Evolutionary conservation across 1,140 invertebrate species (phyloP), one percentile per base, ranked within the genome.

Genomic region (Drosophila ironensis): DNA sequence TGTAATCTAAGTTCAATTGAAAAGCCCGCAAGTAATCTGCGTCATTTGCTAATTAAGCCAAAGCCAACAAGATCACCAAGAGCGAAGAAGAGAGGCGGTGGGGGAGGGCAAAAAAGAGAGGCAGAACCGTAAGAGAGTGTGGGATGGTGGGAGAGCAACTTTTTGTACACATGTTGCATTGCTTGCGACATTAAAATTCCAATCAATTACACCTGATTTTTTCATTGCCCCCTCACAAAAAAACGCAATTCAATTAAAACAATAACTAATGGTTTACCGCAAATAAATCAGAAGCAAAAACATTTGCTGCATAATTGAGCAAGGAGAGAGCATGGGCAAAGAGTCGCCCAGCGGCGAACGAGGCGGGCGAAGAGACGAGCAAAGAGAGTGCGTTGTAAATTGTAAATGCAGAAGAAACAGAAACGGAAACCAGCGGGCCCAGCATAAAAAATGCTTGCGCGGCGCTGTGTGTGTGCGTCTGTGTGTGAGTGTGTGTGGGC

Each of bases 211-310:
- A 35, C 12, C 20, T 14, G 30, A 59, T 60, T 76, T 82, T 82
- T 72, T 63, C 52, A 46, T 59, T 30, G 35, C 45, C 42, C 64
- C 48, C 53, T 48, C 56, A 56, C 42, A 61, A 59, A 63, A 61
- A 84, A 84, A 60, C 51, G 42, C 25, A 71, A 67, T 72, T 44
- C 40, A 71, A 67, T 71, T 86, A 52, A 57, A 78, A 74, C 70
- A 82, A 78, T 66, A 78, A 72, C 50, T 50, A 66, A 70, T 57
- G 74, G 73, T 53, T 66, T 71, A 68, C 54, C 70, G 53, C 78
- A 71, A 78, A 78, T 73, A 73, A 86, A 71, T 67, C 74, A 72
- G 52, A 72, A 66, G 53, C 72, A 72, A 72, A 72, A 81, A 81
- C 77, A 81, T 82, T 81, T 82, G 77, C 72, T 59, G 17, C 17